These are phyloP conservation scores for Spermophilus dauricus DNA, from an alignment of 2,113 vertebrate genomes.

Conservation along the genomic window DNA sequence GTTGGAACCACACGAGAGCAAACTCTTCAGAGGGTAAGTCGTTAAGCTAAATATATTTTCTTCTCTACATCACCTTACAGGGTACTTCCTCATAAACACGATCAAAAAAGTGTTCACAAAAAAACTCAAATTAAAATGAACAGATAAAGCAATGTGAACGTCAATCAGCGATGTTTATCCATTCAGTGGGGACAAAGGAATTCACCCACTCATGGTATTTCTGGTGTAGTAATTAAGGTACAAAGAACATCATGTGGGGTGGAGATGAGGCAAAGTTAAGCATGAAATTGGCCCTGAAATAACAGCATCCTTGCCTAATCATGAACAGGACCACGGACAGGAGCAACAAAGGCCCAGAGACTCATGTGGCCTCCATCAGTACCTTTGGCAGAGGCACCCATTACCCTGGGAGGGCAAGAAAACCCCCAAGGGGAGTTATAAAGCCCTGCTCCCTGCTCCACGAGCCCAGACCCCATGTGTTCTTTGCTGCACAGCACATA, in stretches of 20 bases:
- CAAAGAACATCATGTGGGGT: background rate
- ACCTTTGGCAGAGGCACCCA: background rate
- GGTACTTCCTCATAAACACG: background rate
- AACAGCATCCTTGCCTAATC: too few species aligned
- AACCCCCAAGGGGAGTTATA: background rate
- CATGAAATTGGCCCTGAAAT: background rate
- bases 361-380: background rate
- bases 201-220: background rate
- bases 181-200: background rate
- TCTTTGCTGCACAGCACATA: background rate
- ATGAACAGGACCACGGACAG: background rate
- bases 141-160: background rate
- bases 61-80: background rate
- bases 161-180: background rate
- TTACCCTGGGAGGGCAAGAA: background rate
- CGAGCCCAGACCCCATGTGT: background rate
- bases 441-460: background rate
- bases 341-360: background rate
- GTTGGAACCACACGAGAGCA: accelerated
- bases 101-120: background rate
- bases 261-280: too few species aligned
- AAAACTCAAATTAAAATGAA: background rate
- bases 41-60: background rate
- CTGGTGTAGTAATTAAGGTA: background rate
- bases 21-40: background rate